Base-by-base conservation (phyloP, 2,888 invertebrate species). In the Allacma fusca region DNA sequence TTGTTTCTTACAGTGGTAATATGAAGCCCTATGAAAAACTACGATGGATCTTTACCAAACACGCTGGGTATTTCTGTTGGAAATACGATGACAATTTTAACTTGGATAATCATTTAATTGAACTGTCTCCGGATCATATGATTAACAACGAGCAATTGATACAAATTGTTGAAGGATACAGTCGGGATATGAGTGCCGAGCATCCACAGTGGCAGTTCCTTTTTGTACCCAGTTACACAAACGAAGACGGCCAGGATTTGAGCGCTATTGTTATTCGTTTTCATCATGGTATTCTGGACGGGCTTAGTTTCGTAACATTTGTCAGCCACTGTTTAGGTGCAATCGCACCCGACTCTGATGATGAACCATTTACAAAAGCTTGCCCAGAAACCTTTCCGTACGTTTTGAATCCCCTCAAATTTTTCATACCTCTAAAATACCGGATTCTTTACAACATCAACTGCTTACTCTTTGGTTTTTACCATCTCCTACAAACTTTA, bases 151-250 rank as follows among this genome's bases (percentile, higher is more conserved):
- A 69, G 1, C 26, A 57, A 21, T 28, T 75, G 9, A 44, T 69
- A 23, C 40, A 70, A 24, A 29, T 76, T n/a, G 21, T 76, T 2
- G 12, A 43, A 34, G 70, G 69, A 29, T 70, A 29, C 26, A 40
- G 71, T 0, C 1, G 7, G 1, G 76, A 76, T 43, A 76, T 76
- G 76, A 64, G 28, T 40, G 59, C 7, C 5, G 69, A 76, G 50
- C 76, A 69, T 59, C 76, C 76, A 2, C 76, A 76, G 16, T 76
- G 76, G 76, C 68, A 76, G 34, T 76, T 76, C 24, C 19, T 76
- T 2, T 57, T 76, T n/a, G 59, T 76, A 24, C 59, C 69, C 4
- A 24, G 34, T 40, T 73, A 34, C 40, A 34, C 40, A 0, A 73
- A 73, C 64, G 24, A 59, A 40, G n/a, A 62, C 7, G 73, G 73